Evolutionary conservation across 2,113 vertebrate species (phyloP).

Genomic region (Marcusenius ussheri): DNA sequence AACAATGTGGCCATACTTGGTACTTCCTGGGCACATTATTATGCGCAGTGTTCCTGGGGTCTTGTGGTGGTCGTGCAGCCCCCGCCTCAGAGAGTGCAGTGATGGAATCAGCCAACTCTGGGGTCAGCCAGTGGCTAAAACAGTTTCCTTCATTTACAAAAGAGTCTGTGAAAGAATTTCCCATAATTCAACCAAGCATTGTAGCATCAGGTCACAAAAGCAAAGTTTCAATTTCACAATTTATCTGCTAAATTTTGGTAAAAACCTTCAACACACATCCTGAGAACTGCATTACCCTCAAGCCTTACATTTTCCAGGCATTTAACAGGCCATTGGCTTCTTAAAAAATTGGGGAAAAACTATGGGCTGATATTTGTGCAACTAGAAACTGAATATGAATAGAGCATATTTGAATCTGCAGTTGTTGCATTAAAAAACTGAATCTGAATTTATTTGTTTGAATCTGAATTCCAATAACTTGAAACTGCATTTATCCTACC

Average conservation of each 20-base stretch:
- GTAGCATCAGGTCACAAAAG: background rate
- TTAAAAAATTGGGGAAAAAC: too few species aligned
- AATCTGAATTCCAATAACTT: too few species aligned
- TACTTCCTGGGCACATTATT: conserved; percentile 51
- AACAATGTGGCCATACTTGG: conserved; percentile 62
- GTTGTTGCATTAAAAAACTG: too few species aligned
- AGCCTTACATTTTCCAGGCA: too few species aligned
- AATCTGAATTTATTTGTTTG: too few species aligned
- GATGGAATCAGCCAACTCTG: conserved; percentile 64
- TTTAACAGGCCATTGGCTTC: too few species aligned
- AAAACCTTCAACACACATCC: too few species aligned
- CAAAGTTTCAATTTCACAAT: background rate
- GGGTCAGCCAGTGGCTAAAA: conserved; percentile 81
- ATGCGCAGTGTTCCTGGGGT: conserved; percentile 41
- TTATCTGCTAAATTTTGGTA: background rate
- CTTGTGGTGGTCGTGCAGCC: conserved; percentile 45
- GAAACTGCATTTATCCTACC: too few species aligned
- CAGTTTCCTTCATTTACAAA: conserved; percentile 83
- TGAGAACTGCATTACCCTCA: too few species aligned
- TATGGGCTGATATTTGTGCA: too few species aligned
- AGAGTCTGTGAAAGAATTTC: conserved; percentile 50
- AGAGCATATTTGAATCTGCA: too few species aligned
- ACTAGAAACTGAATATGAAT: too few species aligned
- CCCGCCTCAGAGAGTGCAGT: conserved; percentile 59
- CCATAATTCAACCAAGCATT: background rate